These are phyloP conservation scores for Phalacrocorax brasilianus DNA, from an alignment of 2,113 vertebrate genomes.

Conservation along the genomic window DNA sequence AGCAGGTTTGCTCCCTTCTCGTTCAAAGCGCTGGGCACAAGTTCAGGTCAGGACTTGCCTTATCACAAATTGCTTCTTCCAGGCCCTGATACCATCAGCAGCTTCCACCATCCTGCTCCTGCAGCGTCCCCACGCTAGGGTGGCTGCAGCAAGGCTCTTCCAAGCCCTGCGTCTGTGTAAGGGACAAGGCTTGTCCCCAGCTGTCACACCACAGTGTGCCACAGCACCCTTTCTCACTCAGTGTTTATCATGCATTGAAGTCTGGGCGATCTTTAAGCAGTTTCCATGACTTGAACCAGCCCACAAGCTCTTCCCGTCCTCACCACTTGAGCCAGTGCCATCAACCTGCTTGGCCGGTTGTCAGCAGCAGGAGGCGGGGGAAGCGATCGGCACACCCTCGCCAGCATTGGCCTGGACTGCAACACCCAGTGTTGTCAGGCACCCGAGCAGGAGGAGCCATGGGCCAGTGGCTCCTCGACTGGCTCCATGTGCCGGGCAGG, in stretches of 20 bases:
- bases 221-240: accelerated
- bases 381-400: accelerated
- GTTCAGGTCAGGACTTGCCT: slow-evolving; percentile 45
- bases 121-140: not conserved
- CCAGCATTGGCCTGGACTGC: not conserved
- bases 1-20: slow-evolving; percentile 11
- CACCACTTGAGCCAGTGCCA: not conserved
- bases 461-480: accelerated
- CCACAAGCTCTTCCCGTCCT: not conserved
- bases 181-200: not conserved
- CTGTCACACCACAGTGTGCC: accelerated
- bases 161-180: accelerated
- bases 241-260: accelerated
- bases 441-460: accelerated
- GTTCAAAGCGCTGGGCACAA: not conserved
- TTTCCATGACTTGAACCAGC: not conserved
- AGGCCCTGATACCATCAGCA: not conserved
- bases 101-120: not conserved
- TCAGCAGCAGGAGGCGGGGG: not conserved
- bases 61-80: not conserved
- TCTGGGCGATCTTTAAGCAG: not conserved
- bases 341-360: not conserved
- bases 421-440: not conserved
- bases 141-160: not conserved
- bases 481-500: accelerated